Percentiles rank a stretch among this genome's conserved stretches.
phyloP scores from a whole-genome alignment of 2,888 invertebrate genomes.

The Drosophila tanythrix region DNA sequence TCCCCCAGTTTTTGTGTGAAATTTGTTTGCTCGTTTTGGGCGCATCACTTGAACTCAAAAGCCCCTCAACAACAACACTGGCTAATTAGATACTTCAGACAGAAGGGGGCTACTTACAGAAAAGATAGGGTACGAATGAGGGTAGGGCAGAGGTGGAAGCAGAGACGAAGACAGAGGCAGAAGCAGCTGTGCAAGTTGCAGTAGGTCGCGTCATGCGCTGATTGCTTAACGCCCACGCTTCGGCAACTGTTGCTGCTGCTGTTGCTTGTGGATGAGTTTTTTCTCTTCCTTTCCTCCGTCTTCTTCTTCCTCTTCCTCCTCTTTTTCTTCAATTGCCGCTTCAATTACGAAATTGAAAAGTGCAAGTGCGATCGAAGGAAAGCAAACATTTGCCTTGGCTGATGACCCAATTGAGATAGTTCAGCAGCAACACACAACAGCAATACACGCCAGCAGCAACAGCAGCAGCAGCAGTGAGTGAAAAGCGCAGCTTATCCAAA shows the following conservation, averaged over 20 bases:
- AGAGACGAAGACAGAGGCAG: background rate
- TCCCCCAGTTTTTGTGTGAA: constrained; percentile 35
- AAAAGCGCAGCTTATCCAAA: constrained; percentile 51
- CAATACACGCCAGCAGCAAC: constrained; percentile 1
- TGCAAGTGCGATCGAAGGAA: constrained; percentile 66
- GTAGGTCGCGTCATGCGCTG: constrained; percentile 72
- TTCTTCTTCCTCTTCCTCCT: background rate
- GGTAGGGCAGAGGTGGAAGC: no score
- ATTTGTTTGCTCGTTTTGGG: constrained; percentile 41
- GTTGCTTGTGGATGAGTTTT: constrained; percentile 27
- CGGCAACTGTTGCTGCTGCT: constrained; percentile 49
- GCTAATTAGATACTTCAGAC: constrained; percentile 16
- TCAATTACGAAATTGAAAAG: constrained; percentile 74
- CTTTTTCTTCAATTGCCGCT: constrained; percentile 24
- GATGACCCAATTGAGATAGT: constrained; percentile 73
- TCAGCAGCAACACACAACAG: constrained; percentile 26
- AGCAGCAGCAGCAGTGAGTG: constrained; percentile 30
- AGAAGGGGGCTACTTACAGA: background rate
- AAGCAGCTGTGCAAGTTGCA: constrained; percentile 33
- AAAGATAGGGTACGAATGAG: background rate
- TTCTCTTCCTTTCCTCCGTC: constrained; percentile 15
- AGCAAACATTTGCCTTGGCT: constrained; percentile 50
- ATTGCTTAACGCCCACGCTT: constrained; percentile 72
- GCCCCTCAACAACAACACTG: constrained; percentile 5
- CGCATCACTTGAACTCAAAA: constrained; percentile 13